These are phyloP conservation scores for Isurus oxyrinchus DNA, from an alignment of 2,113 vertebrate species.

Conservation along the genomic window DNA sequence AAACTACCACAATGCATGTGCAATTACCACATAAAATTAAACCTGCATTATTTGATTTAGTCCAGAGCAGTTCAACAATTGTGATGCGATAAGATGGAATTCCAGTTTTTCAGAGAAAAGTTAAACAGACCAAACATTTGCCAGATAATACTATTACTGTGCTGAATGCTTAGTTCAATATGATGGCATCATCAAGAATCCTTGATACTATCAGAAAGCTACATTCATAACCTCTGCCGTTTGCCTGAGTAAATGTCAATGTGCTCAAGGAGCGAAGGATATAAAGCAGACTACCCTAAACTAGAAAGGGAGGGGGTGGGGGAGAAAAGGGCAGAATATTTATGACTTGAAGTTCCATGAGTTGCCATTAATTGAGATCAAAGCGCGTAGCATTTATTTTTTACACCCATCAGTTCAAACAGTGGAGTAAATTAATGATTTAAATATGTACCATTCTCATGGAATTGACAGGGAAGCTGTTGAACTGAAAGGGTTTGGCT, in stretches of 20 bases:
- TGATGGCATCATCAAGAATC: constrained; percentile 62
- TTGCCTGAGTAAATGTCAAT: constrained; percentile 70
- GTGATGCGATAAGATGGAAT: constrained; percentile 61
- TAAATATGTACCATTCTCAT: not conserved
- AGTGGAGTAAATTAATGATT: constrained; percentile 32
- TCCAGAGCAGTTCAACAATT: constrained; percentile 63
- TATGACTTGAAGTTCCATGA: constrained; percentile 65
- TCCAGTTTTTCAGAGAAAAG: constrained; percentile 61
- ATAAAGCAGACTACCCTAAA: constrained; percentile 68
- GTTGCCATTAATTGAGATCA: constrained; percentile 74
- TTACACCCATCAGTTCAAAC: constrained; percentile 48
- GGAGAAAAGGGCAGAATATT: constrained; percentile 62
- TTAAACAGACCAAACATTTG: constrained; percentile 65
- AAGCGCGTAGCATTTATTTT: constrained; percentile 65
- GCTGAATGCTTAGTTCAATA: constrained; percentile 55
- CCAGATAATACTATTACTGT: constrained; percentile 63
- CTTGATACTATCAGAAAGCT: constrained; percentile 66
- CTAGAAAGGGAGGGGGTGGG: constrained; percentile 55
- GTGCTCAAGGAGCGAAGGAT: constrained; percentile 66
- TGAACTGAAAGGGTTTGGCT: not conserved
- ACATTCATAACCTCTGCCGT: constrained; percentile 69
- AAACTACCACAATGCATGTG: not conserved
- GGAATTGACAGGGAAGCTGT: not conserved
- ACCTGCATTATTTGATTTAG: constrained; percentile 59
- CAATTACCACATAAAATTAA: not conserved